Conservation (phyloP, 1,140 invertebrate genomes). For the Drosophila ananassae region DNA sequence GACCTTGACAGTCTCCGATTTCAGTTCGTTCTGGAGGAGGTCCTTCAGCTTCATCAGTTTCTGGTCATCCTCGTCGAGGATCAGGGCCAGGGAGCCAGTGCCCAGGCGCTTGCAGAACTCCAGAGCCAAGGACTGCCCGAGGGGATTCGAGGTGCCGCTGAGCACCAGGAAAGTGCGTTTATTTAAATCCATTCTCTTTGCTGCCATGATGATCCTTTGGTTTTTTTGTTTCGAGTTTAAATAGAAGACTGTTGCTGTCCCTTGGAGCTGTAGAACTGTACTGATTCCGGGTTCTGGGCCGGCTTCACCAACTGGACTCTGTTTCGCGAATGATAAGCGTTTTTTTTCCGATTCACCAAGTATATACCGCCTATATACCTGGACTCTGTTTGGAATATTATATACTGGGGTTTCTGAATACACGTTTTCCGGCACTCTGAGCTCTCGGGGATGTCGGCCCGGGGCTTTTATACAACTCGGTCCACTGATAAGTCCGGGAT, state of each 20-base stretch:
- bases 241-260: slow-evolving; percentile 20
- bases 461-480: slow-evolving; percentile 35
- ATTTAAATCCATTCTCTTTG: slow-evolving; percentile 75
- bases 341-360: background rate
- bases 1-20: slow-evolving; percentile 31
- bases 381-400: slow-evolving; percentile 9
- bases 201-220: slow-evolving; percentile 53
- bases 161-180: slow-evolving; percentile 68
- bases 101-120: slow-evolving; percentile 87
- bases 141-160: slow-evolving; percentile 68
- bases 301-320: slow-evolving; percentile 42
- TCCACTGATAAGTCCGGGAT: slow-evolving; percentile 31
- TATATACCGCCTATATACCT: slow-evolving; percentile 11
- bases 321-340: slow-evolving; percentile 32
- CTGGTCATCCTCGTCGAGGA: slow-evolving; percentile 89
- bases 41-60: slow-evolving; percentile 42
- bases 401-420: background rate
- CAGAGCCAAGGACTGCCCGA: slow-evolving; percentile 89
- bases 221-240: background rate
- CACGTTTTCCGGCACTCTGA: slow-evolving; percentile 13
- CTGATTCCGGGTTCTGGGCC: slow-evolving; percentile 31
- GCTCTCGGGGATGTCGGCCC: slow-evolving; percentile 6
- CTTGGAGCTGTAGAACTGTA: slow-evolving; percentile 60
- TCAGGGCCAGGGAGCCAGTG: slow-evolving; percentile 88
- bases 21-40: slow-evolving; percentile 35